phyloP scores from a whole-genome alignment of 2,113 vertebrate genomes.

The Heliornis fulica region DNA sequence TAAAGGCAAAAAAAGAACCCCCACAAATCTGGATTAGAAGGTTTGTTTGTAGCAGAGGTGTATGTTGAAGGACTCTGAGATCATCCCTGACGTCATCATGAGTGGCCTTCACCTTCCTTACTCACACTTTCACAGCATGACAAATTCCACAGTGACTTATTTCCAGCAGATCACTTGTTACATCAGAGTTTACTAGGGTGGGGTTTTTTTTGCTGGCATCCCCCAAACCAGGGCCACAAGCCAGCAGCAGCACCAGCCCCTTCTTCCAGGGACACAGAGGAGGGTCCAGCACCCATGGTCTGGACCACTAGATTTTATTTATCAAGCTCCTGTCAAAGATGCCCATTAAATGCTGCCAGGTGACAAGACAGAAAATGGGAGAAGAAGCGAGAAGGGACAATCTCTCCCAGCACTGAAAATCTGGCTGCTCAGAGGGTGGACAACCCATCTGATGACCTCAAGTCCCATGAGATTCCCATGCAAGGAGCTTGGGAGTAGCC shows the following conservation, averaged over 20 bases:
- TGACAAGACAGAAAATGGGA: accelerated
- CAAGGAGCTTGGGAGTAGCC: not conserved
- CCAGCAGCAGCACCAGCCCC: not conserved
- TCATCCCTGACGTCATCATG: not conserved
- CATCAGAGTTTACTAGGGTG: not conserved
- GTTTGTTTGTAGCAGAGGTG: not conserved
- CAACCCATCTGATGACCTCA: not conserved
- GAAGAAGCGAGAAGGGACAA: not conserved
- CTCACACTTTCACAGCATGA: not conserved
- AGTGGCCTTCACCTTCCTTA: not conserved
- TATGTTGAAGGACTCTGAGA: not conserved
- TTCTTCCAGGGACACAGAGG: not conserved
- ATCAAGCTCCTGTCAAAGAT: not conserved
- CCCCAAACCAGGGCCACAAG: not conserved
- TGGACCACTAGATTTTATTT: not conserved
- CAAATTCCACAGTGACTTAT: not conserved
- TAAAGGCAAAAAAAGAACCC: not conserved
- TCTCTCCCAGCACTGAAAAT: not conserved
- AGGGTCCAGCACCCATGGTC: not conserved
- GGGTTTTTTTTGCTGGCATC: not conserved
- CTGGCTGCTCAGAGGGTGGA: too few relatives aligned
- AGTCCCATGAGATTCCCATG: accelerated
- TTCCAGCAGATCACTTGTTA: not conserved
- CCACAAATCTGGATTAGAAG: not conserved
- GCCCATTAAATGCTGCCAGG: not conserved